phyloP scores from a whole-genome alignment of 2,797 vertebrate genomes.

The Hydrocynus forskahlii region DNA sequence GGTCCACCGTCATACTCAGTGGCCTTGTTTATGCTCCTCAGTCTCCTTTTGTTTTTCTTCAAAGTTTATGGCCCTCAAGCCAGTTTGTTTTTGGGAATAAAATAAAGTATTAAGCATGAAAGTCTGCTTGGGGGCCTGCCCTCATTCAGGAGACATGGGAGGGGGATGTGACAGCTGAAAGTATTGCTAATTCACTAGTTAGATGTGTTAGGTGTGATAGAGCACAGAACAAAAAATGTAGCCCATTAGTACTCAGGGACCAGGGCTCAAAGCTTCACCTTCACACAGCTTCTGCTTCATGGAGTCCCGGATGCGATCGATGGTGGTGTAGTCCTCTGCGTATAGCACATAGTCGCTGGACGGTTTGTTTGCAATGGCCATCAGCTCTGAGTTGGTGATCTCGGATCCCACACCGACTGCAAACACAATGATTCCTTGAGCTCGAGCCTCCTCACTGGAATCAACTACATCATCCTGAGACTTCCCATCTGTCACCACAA shows the following conservation, averaged over 20 bases:
- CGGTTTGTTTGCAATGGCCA: constrained; percentile 80
- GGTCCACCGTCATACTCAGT: no score
- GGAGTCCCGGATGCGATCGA: constrained; percentile 78
- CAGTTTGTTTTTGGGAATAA: no score
- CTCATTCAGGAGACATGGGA: no score
- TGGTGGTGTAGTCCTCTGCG: constrained; percentile 82
- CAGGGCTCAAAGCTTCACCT: constrained; percentile 63
- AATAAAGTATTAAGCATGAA: no score
- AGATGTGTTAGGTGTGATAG: no score
- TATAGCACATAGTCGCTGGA: constrained; percentile 78
- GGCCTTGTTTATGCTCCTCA: no score
- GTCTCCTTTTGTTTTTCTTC: no score
- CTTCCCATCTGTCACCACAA: constrained; percentile 84
- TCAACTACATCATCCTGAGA: constrained; percentile 84
- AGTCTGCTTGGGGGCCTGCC: no score
- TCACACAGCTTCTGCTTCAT: constrained; percentile 86
- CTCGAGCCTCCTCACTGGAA: constrained; percentile 74
- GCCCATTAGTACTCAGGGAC: background rate
- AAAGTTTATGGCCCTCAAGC: no score
- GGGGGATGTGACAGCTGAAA: no score
- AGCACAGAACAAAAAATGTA: background rate
- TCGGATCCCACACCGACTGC: constrained; percentile 83
- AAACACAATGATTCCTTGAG: constrained; percentile 77
- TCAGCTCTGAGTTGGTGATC: constrained; percentile 80
- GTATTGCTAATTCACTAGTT: no score